Conservation (phyloP, 2,113 vertebrate genomes). For the Rynchops niger region DNA sequence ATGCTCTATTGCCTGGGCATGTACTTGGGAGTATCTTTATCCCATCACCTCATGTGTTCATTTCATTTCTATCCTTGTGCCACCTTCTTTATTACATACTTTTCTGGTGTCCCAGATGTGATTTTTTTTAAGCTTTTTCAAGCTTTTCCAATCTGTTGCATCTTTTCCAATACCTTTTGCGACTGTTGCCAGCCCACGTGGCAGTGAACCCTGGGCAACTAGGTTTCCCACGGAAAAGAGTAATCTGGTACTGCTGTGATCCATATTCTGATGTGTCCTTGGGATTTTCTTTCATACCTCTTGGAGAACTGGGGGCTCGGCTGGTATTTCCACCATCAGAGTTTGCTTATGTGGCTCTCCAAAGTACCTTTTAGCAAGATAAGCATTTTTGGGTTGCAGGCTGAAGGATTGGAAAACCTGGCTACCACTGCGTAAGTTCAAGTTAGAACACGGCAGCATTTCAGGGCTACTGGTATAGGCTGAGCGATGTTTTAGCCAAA, state of each 20-base stretch:
- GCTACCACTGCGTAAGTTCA: not conserved
- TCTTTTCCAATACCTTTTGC: not conserved
- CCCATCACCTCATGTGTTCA: not conserved
- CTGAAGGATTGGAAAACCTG: not conserved
- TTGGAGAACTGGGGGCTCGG: not conserved
- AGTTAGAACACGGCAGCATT: accelerated
- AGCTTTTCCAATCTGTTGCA: not conserved
- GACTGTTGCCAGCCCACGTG: accelerated
- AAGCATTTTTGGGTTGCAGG: not conserved
- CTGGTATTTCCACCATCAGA: not conserved
- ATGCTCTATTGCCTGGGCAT: not conserved
- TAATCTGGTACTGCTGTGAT: not conserved
- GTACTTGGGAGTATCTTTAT: not conserved
- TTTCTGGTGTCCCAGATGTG: not conserved
- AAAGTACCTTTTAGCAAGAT: not conserved
- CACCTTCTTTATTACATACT: not conserved
- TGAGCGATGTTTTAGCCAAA: not conserved
- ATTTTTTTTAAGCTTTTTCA: not conserved
- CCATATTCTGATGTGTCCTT: not conserved
- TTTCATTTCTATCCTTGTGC: not conserved
- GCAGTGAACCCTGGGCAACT: not conserved
- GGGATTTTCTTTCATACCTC: not conserved
- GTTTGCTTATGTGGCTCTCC: not conserved
- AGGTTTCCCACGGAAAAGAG: not conserved
- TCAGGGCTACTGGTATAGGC: not conserved